Base-by-base conservation (phyloP, 2,113 vertebrate genomes). In the Bubo bubo region DNA sequence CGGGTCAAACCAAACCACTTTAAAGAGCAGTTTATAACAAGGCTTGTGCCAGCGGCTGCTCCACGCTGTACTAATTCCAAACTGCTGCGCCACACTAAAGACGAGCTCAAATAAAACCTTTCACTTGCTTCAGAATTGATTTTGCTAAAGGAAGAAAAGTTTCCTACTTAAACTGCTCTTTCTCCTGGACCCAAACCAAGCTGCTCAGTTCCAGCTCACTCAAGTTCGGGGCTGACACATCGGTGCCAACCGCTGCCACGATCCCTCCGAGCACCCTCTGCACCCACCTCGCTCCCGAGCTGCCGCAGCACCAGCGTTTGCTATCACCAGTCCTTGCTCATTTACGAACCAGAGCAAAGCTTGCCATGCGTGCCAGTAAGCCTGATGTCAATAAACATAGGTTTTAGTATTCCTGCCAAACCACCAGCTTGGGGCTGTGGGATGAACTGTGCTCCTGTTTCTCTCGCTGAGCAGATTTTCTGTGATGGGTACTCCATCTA, bases 361-460 rank as follows among this genome's bases (percentile, higher is more conserved):
- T 2, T 23, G 81, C 52, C 7, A 3, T 34, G 35, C 9, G 0
- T 17, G 66, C 70, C 14, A 0, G 45, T 53, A 21, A 62, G 56
- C 64, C 83, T 66, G 49, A 34, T 83, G 75, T 75, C 82, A 79
- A 35, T 7, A 85, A 72, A 87, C 39, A 63, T 43, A 80, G 83
- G 80, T 39, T 76, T 91, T 27, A 56, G 84, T 12, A 74, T 74
- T 93, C 80, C 87, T 93, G 92, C 64, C 92, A 91, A 95, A 70
- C 76, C 73, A 7, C 55, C 96, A 77, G 92, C 76, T 2, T 47
- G 87, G 90, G 63, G 72, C 80, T 66, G 72, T 53, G 80, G 94
- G 80, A 93, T 1, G 2, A 84, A 34, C 60, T 11, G 22, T 3
- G 45, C 6, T 91, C 24, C 62, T 18, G 82, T n/a, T 85, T 66